phyloP scores from a whole-genome alignment of 1,140 invertebrate species.

The Meloidogyne chitwoodi region DNA sequence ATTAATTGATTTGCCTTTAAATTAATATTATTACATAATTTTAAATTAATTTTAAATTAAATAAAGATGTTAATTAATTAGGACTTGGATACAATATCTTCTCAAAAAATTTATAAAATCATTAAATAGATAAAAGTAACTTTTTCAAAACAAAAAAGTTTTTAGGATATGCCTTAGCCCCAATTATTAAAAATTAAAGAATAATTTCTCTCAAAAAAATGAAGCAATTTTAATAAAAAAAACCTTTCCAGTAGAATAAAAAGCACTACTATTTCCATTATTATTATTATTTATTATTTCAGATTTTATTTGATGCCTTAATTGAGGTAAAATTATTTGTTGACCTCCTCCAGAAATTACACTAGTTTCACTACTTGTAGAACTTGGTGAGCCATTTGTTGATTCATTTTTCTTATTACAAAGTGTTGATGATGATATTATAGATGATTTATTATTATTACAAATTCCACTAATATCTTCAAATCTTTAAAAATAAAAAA shows the following conservation, averaged over 20 bases:
- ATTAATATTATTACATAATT: no score
- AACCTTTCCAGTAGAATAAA: not conserved
- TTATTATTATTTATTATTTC: no score
- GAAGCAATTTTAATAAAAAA: not conserved
- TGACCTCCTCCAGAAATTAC: slow-evolving; percentile 12
- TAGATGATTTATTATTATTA: no score
- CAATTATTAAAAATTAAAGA: no score
- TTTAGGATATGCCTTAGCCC: no score
- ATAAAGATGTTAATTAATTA: no score
- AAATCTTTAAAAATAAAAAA: not conserved
- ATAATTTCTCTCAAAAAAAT: no score
- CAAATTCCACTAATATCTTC: not conserved
- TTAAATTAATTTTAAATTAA: no score
- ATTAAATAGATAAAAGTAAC: no score
- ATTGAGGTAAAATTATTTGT: not conserved
- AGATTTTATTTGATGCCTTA: not conserved
- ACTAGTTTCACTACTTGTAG: slow-evolving; percentile 28
- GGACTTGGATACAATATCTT: no score
- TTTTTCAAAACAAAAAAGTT: no score
- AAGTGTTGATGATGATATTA: not conserved
- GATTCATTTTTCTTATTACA: slow-evolving; percentile 17
- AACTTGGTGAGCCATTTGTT: slow-evolving; percentile 27
- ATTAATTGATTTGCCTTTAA: not conserved
- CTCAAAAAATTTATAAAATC: no score
- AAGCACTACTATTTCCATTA: not conserved